phyloP scores from a whole-genome alignment of 2,797 vertebrate genomes.

The Falco naumanni region DNA sequence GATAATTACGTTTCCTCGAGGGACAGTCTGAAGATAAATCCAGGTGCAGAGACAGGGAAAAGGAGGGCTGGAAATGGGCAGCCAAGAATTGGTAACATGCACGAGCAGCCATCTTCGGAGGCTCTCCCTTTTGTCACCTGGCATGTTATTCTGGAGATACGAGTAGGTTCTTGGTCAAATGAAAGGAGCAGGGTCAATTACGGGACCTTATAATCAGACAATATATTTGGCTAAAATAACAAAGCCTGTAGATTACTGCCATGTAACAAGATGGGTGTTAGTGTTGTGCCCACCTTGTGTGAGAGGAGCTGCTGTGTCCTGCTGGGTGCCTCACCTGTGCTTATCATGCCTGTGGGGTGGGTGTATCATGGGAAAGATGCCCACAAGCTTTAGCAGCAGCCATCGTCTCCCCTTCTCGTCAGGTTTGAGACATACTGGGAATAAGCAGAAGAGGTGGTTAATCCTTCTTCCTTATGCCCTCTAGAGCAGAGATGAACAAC shows the following conservation, averaged over 20 bases:
- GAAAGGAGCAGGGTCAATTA: background rate
- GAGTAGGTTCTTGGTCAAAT: background rate
- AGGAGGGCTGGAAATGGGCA: background rate
- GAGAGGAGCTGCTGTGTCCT: background rate
- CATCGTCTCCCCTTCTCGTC: background rate
- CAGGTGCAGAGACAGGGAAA: background rate
- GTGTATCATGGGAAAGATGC: background rate
- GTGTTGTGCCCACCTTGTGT: rapidly evolving
- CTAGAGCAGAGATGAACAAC: background rate
- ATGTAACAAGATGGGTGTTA: background rate
- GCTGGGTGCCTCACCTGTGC: rapidly evolving
- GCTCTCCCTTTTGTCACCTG: background rate
- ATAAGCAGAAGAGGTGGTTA: background rate
- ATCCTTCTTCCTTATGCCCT: background rate
- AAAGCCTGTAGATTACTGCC: background rate
- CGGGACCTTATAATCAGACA: background rate
- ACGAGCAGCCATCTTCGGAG: rapidly evolving
- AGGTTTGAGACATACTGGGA: background rate
- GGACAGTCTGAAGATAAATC: background rate
- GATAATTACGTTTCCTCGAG: background rate
- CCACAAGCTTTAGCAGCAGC: background rate
- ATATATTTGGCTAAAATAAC: background rate
- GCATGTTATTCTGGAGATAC: background rate
- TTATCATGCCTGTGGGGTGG: rapidly evolving
- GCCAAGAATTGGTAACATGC: background rate